Percentiles rank a stretch among this genome's conserved stretches.
Conservation (phyloP, 2,888 invertebrate genomes). For the Parasteatoda lunata region DNA sequence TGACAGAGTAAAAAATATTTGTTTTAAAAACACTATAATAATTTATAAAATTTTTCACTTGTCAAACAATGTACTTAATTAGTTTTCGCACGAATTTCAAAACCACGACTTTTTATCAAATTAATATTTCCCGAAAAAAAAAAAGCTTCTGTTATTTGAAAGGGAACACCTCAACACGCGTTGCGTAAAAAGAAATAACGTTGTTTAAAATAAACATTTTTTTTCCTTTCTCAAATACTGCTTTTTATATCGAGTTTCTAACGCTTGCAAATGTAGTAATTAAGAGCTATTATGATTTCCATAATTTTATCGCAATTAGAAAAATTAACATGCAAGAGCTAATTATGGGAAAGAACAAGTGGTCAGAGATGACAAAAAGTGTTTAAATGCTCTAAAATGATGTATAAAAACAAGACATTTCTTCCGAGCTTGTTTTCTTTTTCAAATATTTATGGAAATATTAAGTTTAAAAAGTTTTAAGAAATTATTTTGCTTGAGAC, state of each 20-base stretch:
- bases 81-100: background rate
- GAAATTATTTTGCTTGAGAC: too few species aligned
- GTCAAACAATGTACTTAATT: background rate
- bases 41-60: background rate
- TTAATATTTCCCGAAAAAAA: background rate
- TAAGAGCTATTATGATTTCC: slow-evolving; percentile 63
- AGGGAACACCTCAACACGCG: background rate
- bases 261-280: slow-evolving; percentile 46
- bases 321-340: slow-evolving; percentile 40
- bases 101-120: background rate
- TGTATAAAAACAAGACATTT: background rate
- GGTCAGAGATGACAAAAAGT: background rate
- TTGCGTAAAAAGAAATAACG: too few species aligned
- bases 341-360: slow-evolving; percentile 47
- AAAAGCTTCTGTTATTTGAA: background rate
- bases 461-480: too few species aligned
- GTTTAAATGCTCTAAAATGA: background rate
- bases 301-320: slow-evolving; percentile 60
- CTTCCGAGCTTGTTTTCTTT: too few species aligned
- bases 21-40: background rate
- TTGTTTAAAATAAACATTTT: background rate
- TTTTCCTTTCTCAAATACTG: background rate
- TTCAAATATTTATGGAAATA: too few species aligned
- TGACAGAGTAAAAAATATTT: background rate
- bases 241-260: slow-evolving; percentile 55